Evolutionary conservation across 1,140 invertebrate species (phyloP), one percentile per base, ranked within the genome.

Genomic region (Patella vulgata): DNA sequence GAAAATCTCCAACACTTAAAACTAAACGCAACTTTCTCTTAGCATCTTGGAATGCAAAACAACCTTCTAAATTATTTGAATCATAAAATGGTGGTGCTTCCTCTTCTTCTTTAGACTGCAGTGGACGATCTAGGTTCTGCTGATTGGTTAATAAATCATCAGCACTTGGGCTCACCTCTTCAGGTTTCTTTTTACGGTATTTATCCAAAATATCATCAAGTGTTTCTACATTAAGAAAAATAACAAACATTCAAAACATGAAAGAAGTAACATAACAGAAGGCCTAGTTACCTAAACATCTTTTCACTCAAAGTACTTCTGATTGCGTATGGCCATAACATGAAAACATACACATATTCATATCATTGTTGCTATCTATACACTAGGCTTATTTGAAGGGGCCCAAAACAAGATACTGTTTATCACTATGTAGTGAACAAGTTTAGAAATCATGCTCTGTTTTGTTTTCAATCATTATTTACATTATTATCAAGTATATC

Each of bases 201-300:
- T 97, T 98, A 27, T 93, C 95, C 67, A 98, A 87, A 75, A 98
- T 98, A 76, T 97, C 95, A 78, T 98, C 95, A 14, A 92, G 90
- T 40, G 89, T 89, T 82, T 94, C 93, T 88, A 33, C 23, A 30
- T 11, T 27, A 33, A 28, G 50, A 48, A 48, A 2, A 48, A 14
- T 12, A 2, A 3, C 25, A 27, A 1, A 4, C n/a, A 14, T 14
- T 3, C 12, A 48, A n/a, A 50, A 23, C 9, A 11, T n/a, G 42
- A 44, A 2, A 47, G 3, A 43, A 43, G 5, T 21, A 43, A 21
- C 21, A 21, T n/a, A n/a, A 9, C 11, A 1, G n/a, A 44, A n/a
- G n/a, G 42, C 1, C 9, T 23, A 44, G 8, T 19, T 44, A 44
- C 23, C 42, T 1, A 19, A 23, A 44, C 4, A 44, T 23, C 42